A percentile compares a stretch with the other conserved stretches of the same genome.
Conservation (phyloP, 2,113 vertebrate genomes). For the Sorex araneus region DNA sequence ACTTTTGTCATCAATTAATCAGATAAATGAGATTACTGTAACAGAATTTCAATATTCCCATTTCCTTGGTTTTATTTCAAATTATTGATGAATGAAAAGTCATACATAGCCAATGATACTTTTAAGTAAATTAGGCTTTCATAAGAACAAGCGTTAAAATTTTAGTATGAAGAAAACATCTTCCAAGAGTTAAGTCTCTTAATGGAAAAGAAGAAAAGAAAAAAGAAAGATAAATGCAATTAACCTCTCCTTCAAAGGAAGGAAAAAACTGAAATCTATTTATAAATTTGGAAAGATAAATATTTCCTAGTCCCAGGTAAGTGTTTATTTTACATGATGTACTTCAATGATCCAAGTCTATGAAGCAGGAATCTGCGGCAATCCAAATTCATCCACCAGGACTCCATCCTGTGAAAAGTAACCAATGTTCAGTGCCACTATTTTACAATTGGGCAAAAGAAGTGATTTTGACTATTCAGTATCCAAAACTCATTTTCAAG, state of each 20-base stretch:
- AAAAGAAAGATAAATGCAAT: slow-evolving; percentile 72
- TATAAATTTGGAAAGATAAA: slow-evolving; percentile 80
- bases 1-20: slow-evolving; percentile 78
- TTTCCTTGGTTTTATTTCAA: slow-evolving; percentile 81
- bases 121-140: slow-evolving; percentile 78
- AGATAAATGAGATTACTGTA: slow-evolving; percentile 72
- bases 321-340: slow-evolving; percentile 74
- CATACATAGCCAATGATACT: slow-evolving; percentile 80
- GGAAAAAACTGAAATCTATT: slow-evolving; percentile 78
- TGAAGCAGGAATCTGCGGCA: slow-evolving; percentile 98
- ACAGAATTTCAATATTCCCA: slow-evolving; percentile 77
- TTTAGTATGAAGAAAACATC: slow-evolving; percentile 77
- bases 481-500: slow-evolving; percentile 55
- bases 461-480: slow-evolving; percentile 41
- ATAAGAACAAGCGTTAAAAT: slow-evolving; percentile 69
- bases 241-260: slow-evolving; percentile 84
- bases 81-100: slow-evolving; percentile 78
- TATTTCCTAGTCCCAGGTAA: slow-evolving; percentile 77
- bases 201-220: slow-evolving; percentile 78
- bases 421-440: slow-evolving; percentile 50
- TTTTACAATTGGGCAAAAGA: slow-evolving; percentile 26
- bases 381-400: slow-evolving; percentile 97
- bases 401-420: slow-evolving; percentile 94
- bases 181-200: slow-evolving; percentile 65
- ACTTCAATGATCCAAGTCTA: slow-evolving; percentile 86